phyloP scores from a whole-genome alignment of 2,888 invertebrate species.

The Rhagonycha lutea region DNA sequence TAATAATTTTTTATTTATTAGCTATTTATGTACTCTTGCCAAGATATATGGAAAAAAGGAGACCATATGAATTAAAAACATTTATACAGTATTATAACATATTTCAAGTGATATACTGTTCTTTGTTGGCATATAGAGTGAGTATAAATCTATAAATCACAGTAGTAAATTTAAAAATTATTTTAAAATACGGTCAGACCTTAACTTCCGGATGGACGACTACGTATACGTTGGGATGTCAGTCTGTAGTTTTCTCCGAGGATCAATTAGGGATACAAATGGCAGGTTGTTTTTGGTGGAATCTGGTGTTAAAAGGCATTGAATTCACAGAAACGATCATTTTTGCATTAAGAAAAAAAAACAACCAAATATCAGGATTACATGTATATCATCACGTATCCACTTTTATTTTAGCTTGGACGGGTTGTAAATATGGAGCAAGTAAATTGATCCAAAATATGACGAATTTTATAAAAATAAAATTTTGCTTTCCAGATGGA shows the following conservation, averaged over 20 bases:
- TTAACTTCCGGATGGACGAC: constrained; percentile 68
- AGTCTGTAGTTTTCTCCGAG: constrained; percentile 71
- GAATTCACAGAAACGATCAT: constrained; percentile 71
- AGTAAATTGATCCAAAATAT: not conserved
- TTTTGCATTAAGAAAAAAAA: constrained; percentile 41
- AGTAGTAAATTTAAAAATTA: not conserved
- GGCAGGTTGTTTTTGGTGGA: constrained; percentile 61
- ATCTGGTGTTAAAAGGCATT: constrained; percentile 64
- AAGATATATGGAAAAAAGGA: no score
- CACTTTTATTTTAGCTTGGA: constrained; percentile 47
- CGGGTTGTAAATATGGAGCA: not conserved
- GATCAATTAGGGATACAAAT: constrained; percentile 63
- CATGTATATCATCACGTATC: constrained; percentile 72
- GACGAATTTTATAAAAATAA: not conserved
- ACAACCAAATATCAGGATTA: constrained; percentile 67
- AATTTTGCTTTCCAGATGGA: not conserved
- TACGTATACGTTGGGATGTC: constrained; percentile 66
- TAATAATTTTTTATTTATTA: constrained; percentile 56
- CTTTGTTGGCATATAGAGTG: constrained; percentile 71
- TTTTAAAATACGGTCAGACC: constrained; percentile 55
- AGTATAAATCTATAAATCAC: constrained; percentile 42
- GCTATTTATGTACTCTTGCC: constrained; percentile 57
- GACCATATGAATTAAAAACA: no score
- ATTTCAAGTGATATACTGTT: constrained; percentile 71
- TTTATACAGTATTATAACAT: no score